These are phyloP conservation scores for Apoda limacodes DNA, from an alignment of 2,888 invertebrate species.

Conservation along the genomic window DNA sequence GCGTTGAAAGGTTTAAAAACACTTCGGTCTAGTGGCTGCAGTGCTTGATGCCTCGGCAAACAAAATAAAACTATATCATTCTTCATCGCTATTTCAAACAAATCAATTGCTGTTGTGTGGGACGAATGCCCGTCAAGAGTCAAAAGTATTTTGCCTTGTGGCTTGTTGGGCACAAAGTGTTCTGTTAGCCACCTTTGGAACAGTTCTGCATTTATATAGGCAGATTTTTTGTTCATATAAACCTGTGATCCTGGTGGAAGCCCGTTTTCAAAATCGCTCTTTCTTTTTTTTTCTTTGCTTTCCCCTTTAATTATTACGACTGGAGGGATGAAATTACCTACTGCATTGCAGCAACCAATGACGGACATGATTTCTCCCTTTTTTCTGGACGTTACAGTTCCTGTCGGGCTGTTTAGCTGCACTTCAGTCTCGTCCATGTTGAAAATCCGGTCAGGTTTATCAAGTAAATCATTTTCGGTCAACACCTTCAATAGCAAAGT, in stretches of 20 bases:
- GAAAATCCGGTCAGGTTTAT: no score
- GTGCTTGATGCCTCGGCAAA: conserved; percentile 21
- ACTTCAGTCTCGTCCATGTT: no score
- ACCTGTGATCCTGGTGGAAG: conserved; percentile 18
- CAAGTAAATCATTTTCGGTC: conserved; percentile 22
- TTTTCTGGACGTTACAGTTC: no score
- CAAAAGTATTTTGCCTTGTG: conserved; percentile 21
- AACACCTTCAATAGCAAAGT: conserved; percentile 17
- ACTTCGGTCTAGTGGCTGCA: conserved; percentile 23
- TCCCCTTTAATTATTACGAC: conserved; percentile 22
- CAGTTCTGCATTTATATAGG: conserved; percentile 20
- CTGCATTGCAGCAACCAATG: no score
- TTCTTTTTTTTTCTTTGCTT: conserved; percentile 22
- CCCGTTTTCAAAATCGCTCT: conserved; percentile 22
- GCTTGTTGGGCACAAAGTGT: conserved; percentile 23
- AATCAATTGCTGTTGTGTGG: conserved; percentile 17
- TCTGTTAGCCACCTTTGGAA: conserved; percentile 22
- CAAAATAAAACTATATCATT: conserved; percentile 22
- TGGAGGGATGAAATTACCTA: no score
- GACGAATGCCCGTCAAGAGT: conserved; percentile 27
- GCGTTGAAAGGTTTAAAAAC: no score
- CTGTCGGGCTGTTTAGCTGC: no score
- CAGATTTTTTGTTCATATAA: conserved; percentile 22
- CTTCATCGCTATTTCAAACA: conserved; percentile 19
- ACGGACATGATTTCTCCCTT: no score